These are phyloP conservation scores for Lingula anatina DNA, from an alignment of 2,888 invertebrate species.

Conservation along the genomic window DNA sequence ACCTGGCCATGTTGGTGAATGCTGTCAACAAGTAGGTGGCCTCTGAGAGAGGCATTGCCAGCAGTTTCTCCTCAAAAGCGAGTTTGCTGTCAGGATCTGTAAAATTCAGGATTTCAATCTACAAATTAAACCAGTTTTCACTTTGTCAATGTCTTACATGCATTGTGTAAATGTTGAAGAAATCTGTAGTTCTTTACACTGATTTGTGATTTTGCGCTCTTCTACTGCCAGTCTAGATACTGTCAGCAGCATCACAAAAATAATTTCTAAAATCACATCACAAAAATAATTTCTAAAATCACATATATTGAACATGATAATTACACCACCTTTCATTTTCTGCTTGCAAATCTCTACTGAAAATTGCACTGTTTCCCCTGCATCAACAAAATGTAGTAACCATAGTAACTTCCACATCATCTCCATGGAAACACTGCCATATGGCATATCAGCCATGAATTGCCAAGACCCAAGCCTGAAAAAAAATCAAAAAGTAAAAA, in stretches of 20 bases:
- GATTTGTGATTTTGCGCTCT: not conserved
- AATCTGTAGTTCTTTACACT: not conserved
- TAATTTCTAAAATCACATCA: too few species aligned
- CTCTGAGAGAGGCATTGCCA: conserved; percentile 57
- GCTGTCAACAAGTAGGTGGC: conserved; percentile 72
- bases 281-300: not conserved
- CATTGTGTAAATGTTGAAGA: not conserved
- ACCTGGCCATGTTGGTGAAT: conserved; percentile 74
- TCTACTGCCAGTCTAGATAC: not conserved
- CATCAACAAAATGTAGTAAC: conserved; percentile 40
- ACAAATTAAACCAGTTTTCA: too few species aligned
- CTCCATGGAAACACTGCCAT: conserved; percentile 39
- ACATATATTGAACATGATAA: too few species aligned
- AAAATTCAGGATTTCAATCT: too few species aligned
- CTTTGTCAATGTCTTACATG: too few species aligned
- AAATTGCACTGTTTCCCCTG: conserved; percentile 23
- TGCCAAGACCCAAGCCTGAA: conserved; percentile 69
- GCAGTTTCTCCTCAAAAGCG: conserved; percentile 2
- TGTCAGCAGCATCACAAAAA: not conserved
- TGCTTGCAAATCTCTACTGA: conserved; percentile 27
- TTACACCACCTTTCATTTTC: conserved; percentile 29
- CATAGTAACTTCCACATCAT: conserved; percentile 53
- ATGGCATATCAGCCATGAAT: conserved; percentile 71
- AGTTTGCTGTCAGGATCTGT: conserved; percentile 24
- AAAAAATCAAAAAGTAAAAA: too few species aligned